Base-by-base conservation (phyloP, 2,888 invertebrate genomes). In the Parnassius glacialis region DNA sequence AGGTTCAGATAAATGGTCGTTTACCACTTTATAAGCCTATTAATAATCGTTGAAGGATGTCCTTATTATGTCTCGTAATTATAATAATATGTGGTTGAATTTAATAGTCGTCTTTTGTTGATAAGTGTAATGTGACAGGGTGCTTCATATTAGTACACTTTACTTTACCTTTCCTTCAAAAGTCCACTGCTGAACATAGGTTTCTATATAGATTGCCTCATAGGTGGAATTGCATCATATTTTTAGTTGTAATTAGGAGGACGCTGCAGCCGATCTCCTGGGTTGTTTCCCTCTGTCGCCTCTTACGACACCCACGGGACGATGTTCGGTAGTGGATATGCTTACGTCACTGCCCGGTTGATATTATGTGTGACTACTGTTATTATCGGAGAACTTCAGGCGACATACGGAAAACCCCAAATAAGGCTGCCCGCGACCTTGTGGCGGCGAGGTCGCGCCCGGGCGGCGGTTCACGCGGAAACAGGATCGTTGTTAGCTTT, bases 361-460 rank as follows among this genome's bases (percentile, higher is more conserved):
- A 25, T 25, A 25, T 51, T 10, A 70, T 74, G 70, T 73, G 72
- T 16, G 1, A 72, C 71, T 74, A 70, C 76, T 77, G 81, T 79
- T 78, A 80, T 79, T 80, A 80, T 72, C 75, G 77, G 77, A 83
- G 83, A 84, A 83, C 85, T 85, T 84, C 82, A 76, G 81, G 76
- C 80, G 76, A 75, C 78, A 79, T 68, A 80, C 85, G 85, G 85
- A 87, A 87, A 85, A 74, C 78, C 80, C 83, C 81, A 78, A 81
- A 84, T 65, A 53, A 65, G 71, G 78, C 71, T 73, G 75, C 70
- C 79, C 75, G 70, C 76, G 80, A 82, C 87, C 87, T 86, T 85
- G 85, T 59, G 54, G 64, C 54, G 61, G 57, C 80, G 76, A 84
- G 85, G 84, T 79, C 84, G 72, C 59, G 68, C 76, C 78, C 75